Conservation (phyloP, 2,113 vertebrate species). For the Ceyx cyanopectus region DNA sequence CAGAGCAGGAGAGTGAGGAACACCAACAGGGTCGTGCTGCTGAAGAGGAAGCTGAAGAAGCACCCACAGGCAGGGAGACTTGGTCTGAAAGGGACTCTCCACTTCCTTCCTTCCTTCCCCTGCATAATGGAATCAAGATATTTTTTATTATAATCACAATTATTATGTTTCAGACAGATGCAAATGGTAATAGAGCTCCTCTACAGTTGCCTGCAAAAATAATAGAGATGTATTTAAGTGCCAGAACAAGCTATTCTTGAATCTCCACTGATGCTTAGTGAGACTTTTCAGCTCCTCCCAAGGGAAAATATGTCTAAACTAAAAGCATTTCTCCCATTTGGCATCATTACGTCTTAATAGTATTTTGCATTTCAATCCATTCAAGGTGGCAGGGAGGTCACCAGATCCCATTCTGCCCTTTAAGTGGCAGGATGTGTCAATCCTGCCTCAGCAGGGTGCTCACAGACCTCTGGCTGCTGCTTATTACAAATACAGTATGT, state of each 20-base stretch:
- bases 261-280: background rate
- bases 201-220: background rate
- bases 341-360: background rate
- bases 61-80: background rate
- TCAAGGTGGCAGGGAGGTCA: conserved; percentile 10
- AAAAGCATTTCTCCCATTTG: background rate
- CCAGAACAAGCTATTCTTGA: conserved; percentile 1
- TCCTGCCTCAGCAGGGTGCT: background rate
- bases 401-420: background rate
- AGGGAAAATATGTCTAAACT: background rate
- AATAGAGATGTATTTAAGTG: background rate
- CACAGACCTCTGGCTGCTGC: background rate
- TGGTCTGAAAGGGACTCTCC: background rate
- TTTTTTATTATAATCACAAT: background rate
- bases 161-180: background rate
- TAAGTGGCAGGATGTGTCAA: background rate
- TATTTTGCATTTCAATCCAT: background rate
- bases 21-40: background rate
- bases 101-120: background rate
- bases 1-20: background rate
- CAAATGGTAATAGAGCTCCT: background rate
- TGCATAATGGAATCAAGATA: background rate
- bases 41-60: background rate
- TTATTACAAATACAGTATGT: background rate
- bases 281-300: background rate